Base-by-base conservation (phyloP, 2,888 invertebrate species). In the Gymnosoma rotundatum region DNA sequence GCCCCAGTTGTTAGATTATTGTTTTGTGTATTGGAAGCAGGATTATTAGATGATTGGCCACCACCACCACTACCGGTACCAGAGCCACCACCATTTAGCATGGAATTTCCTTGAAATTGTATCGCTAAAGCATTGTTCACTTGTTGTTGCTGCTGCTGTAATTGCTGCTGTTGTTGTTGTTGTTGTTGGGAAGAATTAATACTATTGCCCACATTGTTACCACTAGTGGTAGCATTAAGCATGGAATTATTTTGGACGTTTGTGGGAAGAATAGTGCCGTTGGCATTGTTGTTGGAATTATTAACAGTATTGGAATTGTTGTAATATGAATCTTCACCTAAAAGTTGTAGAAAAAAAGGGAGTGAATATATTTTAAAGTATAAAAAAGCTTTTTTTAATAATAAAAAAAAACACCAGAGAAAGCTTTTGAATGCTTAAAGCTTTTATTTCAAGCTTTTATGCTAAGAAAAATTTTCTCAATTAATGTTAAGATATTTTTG, bases 201-300 rank as follows among this genome's bases (percentile, higher is more conserved):
- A 78, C 84, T 81, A 81, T 74, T 84, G 78, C 74, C 61, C 61
- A 78, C 66, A 38, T 75, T 78, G 73, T 66, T 82, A 79, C 78
- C 81, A 88, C 72, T 56, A 69, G 75, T 75, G 80, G 80, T 81
- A 84, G 76, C 69, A 82, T 75, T 88, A 88, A 89, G 90, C 86
- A 90, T 91, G 89, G 90, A 91, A 91, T 90, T 92, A 87, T 90
- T 92, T 87, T 91, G 92, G 90, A 91, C 91, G 90, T 91, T 90
- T 87, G 91, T 60, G 74, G 78, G 90, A 84, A 88, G 88, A 83
- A 92, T 86, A 61, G 90, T 90, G 88, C 91, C 91, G 87, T 91
- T 91, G 79, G 90, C 89, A 84, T 90, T 92, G 86, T 88, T 89
- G 70, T 83, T 82, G 79, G 86, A 80, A 84, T 81, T 84, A 61